phyloP scores from a whole-genome alignment of 2,888 invertebrate species.

The Chaitophorus viminalis region DNA sequence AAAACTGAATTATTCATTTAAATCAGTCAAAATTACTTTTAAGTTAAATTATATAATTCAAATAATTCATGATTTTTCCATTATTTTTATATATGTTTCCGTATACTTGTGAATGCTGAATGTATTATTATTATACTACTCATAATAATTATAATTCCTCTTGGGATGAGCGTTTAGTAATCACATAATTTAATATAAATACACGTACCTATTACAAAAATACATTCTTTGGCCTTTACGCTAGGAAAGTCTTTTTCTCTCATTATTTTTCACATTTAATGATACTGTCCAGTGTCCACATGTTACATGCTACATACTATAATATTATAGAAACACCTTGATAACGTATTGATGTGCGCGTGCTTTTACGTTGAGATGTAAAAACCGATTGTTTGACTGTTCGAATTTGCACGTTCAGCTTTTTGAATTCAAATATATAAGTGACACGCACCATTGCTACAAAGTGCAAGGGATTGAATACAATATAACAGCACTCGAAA shows the following conservation, averaged over 20 bases:
- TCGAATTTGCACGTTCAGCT: too few species aligned
- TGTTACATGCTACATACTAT: background rate
- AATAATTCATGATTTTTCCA: too few species aligned
- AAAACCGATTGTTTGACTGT: background rate
- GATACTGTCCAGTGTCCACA: background rate
- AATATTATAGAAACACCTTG: background rate
- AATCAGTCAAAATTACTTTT: too few species aligned
- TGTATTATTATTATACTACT: too few species aligned
- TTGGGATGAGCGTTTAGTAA: background rate
- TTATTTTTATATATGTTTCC: too few species aligned
- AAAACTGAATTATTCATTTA: too few species aligned
- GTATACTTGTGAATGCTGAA: too few species aligned
- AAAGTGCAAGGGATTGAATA: background rate
- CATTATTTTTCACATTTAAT: background rate
- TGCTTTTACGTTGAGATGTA: background rate
- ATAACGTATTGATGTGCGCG: background rate
- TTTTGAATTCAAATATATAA: too few species aligned
- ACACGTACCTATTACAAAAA: background rate
- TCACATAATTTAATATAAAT: background rate
- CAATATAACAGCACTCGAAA: constrained; percentile 17
- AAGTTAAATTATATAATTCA: too few species aligned
- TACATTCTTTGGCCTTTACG: background rate
- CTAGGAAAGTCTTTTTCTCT: background rate
- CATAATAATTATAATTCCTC: background rate
- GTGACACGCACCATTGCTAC: too few species aligned